Conservation (phyloP, 2,797 vertebrate genomes). For the Acanthornis magna region DNA sequence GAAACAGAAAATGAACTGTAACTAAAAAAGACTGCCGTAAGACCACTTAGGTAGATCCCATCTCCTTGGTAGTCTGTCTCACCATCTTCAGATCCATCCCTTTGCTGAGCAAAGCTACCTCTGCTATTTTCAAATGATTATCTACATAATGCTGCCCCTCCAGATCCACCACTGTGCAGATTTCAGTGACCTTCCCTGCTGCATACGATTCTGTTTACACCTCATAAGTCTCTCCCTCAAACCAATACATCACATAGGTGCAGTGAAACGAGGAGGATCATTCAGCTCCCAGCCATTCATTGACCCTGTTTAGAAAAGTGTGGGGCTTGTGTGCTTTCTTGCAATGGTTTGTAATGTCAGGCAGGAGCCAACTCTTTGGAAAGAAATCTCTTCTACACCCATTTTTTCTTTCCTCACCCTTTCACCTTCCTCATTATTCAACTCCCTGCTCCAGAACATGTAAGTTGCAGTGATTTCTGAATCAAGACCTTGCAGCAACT, state of each 20-base stretch:
- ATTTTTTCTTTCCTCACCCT: neutral
- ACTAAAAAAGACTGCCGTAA: neutral
- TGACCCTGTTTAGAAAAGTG: neutral
- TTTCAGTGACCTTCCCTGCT: neutral
- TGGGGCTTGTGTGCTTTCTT: neutral
- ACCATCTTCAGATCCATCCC: neutral
- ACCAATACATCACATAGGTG: neutral
- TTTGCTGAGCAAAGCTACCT: neutral
- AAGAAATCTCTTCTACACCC: neutral
- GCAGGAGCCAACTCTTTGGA: neutral
- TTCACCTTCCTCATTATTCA: neutral
- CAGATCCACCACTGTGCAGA: neutral
- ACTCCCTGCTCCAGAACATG: neutral
- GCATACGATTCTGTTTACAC: neutral
- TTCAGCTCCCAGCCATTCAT: neutral
- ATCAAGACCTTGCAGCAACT: conserved; percentile 11
- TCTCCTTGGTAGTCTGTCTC: neutral
- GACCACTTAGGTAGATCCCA: neutral
- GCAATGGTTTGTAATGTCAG: neutral
- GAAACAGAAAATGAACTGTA: neutral
- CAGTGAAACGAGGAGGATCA: neutral
- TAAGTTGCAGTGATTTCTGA: conserved; percentile 2
- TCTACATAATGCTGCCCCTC: neutral
- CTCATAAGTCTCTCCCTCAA: neutral
- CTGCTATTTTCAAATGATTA: neutral